These are phyloP conservation scores for Caenorhabditis virilis DNA, from an alignment of 2,888 invertebrate genomes.

Conservation along the genomic window DNA sequence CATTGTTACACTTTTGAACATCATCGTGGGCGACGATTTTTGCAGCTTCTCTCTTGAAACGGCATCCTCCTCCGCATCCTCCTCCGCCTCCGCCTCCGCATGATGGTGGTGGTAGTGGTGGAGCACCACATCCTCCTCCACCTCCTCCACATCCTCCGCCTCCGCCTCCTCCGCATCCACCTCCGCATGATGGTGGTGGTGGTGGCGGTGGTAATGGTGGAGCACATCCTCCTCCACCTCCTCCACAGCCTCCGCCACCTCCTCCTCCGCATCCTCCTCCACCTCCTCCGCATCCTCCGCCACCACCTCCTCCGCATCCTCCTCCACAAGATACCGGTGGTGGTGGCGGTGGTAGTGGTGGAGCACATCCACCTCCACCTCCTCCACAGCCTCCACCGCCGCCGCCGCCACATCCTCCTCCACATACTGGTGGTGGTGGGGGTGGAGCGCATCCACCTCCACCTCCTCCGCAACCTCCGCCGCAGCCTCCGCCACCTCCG, in stretches of 20 bases:
- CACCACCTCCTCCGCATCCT: slow-evolving; percentile 24
- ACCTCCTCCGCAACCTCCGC: slow-evolving; percentile 13
- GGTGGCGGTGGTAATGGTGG: slow-evolving; percentile 6
- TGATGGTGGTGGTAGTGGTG: slow-evolving; percentile 30
- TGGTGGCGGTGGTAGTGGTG: slow-evolving; percentile 7
- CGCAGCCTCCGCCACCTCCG: slow-evolving; percentile 21
- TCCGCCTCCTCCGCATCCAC: slow-evolving; percentile 26
- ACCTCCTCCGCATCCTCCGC: no score
- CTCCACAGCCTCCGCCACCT: slow-evolving; percentile 21
- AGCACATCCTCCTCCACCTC: slow-evolving; percentile 12
- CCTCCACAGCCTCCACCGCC: slow-evolving; percentile 22
- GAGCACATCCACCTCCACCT: slow-evolving; percentile 10
- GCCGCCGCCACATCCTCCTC: no score
- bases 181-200: slow-evolving; percentile 9
- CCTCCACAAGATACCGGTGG: slow-evolving; percentile 10
- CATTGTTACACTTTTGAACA: slow-evolving; percentile 46
- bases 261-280: no score
- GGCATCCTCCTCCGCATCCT: no score
- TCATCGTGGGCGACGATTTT: slow-evolving; percentile 39
- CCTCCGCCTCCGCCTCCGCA: slow-evolving; percentile 32
- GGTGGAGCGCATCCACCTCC: slow-evolving; percentile 21
- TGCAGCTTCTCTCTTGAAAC: slow-evolving; percentile 48
- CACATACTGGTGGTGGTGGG: slow-evolving; percentile 9
- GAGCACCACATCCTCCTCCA: no score
- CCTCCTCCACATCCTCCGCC: no score